phyloP scores from a whole-genome alignment of 1,140 invertebrate genomes.

The Drosophila rufa region DNA sequence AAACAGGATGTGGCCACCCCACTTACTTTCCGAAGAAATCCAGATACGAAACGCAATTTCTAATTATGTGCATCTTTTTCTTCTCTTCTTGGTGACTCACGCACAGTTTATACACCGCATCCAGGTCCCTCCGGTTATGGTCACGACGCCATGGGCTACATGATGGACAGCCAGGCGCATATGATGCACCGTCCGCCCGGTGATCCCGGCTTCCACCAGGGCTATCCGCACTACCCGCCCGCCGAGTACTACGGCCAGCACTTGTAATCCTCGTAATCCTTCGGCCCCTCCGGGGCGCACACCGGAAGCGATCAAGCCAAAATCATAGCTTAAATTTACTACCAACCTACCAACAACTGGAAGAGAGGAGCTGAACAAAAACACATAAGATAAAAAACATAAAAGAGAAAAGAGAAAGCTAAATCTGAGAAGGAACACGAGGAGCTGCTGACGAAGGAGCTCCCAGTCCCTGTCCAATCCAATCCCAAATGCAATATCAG shows the following conservation, averaged over 20 bases:
- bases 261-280: constrained; percentile 88
- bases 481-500: constrained; percentile 73
- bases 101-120: constrained; percentile 93
- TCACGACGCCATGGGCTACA: constrained; percentile 98
- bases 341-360: constrained; percentile 54
- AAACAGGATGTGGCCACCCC: constrained; percentile 10
- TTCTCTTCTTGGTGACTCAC: constrained; percentile 29
- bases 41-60: constrained; percentile 61
- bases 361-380: constrained; percentile 13
- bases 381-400: background rate
- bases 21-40: constrained; percentile 36
- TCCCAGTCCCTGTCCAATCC: constrained; percentile 13
- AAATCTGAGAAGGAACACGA: constrained; percentile 9
- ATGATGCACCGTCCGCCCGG: constrained; percentile 97
- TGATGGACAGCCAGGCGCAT: constrained; percentile 97
- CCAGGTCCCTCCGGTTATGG: constrained; percentile 97
- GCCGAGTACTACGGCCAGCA: constrained; percentile 96
- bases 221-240: constrained; percentile 94
- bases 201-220: constrained; percentile 95
- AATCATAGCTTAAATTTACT: constrained; percentile 80
- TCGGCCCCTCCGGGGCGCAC: constrained; percentile 8
- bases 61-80: constrained; percentile 86
- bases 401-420: constrained; percentile 11
- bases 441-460: constrained; percentile 1
- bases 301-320: constrained; percentile 73